Base-by-base conservation (phyloP, 2,797 vertebrate genomes). In the Paramormyrops hopkinsi region DNA sequence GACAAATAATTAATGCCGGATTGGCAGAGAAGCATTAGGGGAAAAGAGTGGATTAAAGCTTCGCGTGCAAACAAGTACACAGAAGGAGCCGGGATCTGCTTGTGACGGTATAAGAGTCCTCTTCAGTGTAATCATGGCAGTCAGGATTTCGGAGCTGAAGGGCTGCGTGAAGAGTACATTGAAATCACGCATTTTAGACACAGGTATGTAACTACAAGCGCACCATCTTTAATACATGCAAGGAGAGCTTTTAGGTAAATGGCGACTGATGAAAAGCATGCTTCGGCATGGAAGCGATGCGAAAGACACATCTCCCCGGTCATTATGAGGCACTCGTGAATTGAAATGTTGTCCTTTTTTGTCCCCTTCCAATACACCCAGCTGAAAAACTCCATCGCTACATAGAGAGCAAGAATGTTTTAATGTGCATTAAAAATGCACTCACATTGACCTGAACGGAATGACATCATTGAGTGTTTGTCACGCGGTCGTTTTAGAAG, bases 161-260 rank as follows among this genome's bases (percentile, higher is more conserved):
- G 29, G 41, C 76, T 19, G 41, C 8, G 1, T 44, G 76, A 6
- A 46, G 76, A 82, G 76, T n/a, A 37, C 33, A 82, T 82, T 82
- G 76, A 44, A 82, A 82, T 46, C 76, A 82, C 41, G 73, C 17
- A 22, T 82, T 82, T 46, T 46, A 82, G 76, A 82, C 76, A 44
- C 41, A 82, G 76, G 76, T 82, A 82, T 82, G 76, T 46, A 46
- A 82, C 76, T 44, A 46, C 19, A 46, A 46, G 7, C 14, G 76
- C 41, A n/a, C 41, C 41, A 46, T 44, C 41, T 46, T 46, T 82
- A 82, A 82, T 82, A 46, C 19, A 82, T 46, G 76, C 37, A 46
- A 82, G 41, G 41, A 46, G 76, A 82, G 76, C 76, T 82, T 82
- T 82, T 82, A 82, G 76, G 41, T 82, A 82, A 82, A 82, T 82